Evolutionary conservation across 1,140 invertebrate species (phyloP), one percentile per base, ranked within the genome.

Genomic region (Carposina sasakii): DNA sequence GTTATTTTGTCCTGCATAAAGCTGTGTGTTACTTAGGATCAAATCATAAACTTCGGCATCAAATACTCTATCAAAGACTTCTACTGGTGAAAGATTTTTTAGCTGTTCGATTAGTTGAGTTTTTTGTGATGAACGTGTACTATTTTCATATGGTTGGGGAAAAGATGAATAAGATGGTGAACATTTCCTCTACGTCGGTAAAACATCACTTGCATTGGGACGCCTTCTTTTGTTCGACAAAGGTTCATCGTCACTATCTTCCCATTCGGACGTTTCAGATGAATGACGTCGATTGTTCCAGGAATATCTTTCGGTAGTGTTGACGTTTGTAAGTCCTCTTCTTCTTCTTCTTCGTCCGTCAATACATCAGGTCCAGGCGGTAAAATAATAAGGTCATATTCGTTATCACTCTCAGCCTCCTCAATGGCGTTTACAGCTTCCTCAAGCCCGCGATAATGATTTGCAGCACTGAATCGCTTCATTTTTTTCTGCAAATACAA

Each of bases 1-100:
- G 60, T 71, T 71, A 53, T 63, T 60, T 60, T 67, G 63, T 34
- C 46, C 47, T 22, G 63, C 67, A 33, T 67, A 70, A 40, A 67
- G 37, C n/a, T 42, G 28, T 45, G 50, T 64, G 41, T 61, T 56
- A 44, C 28, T 34, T 47, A 48, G 36, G 39, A 67, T 65, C 52
- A 59, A 42, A 40, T 57, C 51, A 26, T 54, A 47, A 39, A 67
- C 43, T 13, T 62, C 54, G 44, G 54, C 36, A 54, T 64, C 61
- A 56, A 67, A 61, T 36, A 67, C 48, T 47, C 58, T 56, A 56
- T 64, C 64, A 62, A 67, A 67, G 23, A 64, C 34, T 28, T 45
- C 37, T 48, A 67, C 56, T 20, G 58, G 53, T 31, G 42, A 54
- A 41, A 41, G 47, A 40, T 54, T 40, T 56, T 43, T 37, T 52